phyloP scores from a whole-genome alignment of 2,888 invertebrate species.

The Xanthorhoe designata region DNA sequence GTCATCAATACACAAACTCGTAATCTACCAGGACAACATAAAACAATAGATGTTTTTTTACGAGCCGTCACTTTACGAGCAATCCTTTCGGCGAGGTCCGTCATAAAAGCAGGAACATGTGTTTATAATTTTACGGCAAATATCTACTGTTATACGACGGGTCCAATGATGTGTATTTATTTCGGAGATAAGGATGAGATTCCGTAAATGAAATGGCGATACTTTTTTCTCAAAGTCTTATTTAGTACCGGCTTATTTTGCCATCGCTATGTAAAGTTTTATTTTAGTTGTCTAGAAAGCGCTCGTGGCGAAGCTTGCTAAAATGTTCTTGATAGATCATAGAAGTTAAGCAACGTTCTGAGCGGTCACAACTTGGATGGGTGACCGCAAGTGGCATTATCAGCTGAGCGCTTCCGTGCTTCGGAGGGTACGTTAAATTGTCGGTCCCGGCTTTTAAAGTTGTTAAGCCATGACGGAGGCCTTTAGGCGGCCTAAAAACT shows the following conservation, averaged over 20 bases:
- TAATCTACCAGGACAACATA: constrained; percentile 27
- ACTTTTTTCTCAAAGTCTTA: neutral
- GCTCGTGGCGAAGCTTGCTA: neutral
- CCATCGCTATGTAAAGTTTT: too few relatives aligned
- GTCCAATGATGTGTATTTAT: constrained; percentile 24
- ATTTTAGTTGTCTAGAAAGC: too few relatives aligned
- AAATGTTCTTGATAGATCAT: too few relatives aligned
- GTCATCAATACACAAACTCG: constrained; percentile 14
- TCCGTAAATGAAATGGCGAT: neutral
- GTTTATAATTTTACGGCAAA: constrained; percentile 56
- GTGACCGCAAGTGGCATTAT: too few relatives aligned
- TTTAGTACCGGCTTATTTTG: too few relatives aligned
- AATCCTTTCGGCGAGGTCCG: constrained; percentile 38
- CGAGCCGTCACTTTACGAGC: constrained; percentile 31
- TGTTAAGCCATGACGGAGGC: too few relatives aligned
- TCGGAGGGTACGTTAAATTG: too few relatives aligned
- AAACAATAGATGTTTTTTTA: constrained; percentile 32
- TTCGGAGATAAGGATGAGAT: constrained; percentile 11
- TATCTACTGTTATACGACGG: constrained; percentile 26
- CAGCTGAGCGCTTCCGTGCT: too few relatives aligned
- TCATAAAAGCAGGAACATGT: constrained; percentile 57
- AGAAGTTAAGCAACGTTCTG: too few relatives aligned
- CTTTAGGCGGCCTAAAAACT: too few relatives aligned
- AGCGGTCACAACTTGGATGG: too few relatives aligned
- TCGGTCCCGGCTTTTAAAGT: too few relatives aligned